phyloP scores from a whole-genome alignment of 1,140 invertebrate genomes.

The Lepeophtheirus salmonis region DNA sequence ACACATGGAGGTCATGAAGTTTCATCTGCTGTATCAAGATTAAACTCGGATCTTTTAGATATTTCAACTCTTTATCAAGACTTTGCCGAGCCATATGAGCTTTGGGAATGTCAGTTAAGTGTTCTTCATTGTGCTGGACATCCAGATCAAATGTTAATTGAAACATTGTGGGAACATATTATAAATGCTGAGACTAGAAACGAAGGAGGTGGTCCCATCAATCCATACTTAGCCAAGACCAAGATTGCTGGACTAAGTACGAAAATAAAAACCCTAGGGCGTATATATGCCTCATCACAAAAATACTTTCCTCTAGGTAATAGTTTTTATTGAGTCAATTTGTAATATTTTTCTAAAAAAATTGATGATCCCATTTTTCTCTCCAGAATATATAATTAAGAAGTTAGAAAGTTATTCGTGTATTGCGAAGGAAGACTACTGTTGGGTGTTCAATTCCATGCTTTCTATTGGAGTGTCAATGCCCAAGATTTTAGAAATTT shows the following conservation, averaged over 20 bases:
- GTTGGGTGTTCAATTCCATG: slow-evolving; percentile 30
- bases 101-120: slow-evolving; percentile 65
- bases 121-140: slow-evolving; percentile 51
- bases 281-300: slow-evolving; percentile 30
- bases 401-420: slow-evolving; percentile 28
- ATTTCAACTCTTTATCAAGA: slow-evolving; percentile 31
- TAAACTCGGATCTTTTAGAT: slow-evolving; percentile 37
- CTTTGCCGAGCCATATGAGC: slow-evolving; percentile 39
- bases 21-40: slow-evolving; percentile 25
- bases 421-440: slow-evolving; percentile 23
- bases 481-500: slow-evolving; percentile 30
- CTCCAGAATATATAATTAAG: slow-evolving; percentile 31
- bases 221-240: slow-evolving; percentile 18
- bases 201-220: slow-evolving; percentile 17
- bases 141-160: slow-evolving; percentile 38
- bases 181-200: slow-evolving; percentile 21
- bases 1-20: neutral
- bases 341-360: slow-evolving; percentile 12
- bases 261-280: slow-evolving; percentile 30
- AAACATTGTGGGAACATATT: slow-evolving; percentile 21
- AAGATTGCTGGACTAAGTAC: slow-evolving; percentile 28
- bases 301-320: slow-evolving; percentile 36
- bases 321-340: neutral
- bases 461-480: slow-evolving; percentile 29
- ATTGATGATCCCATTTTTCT: slow-evolving; percentile 7